Evolutionary conservation across 2,797 vertebrate genomes (phyloP), one percentile per base, ranked within the genome.

Genomic region (Anguilla obscura): DNA sequence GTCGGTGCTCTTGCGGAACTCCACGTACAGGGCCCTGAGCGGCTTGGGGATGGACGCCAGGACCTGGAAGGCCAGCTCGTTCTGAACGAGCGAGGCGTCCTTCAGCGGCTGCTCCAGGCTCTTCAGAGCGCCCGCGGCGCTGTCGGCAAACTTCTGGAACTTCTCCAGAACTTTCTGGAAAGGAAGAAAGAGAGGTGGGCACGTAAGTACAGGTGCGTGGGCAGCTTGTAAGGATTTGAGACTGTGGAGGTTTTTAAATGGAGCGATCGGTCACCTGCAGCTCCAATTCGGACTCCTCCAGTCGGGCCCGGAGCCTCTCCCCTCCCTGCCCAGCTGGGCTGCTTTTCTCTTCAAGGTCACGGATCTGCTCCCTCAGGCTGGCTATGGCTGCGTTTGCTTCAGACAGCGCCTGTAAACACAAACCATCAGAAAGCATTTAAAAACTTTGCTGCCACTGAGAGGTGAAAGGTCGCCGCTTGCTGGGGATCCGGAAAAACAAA

Each of bases 231-330:
- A 27, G 12, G 63, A 5, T 6, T 6, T 2, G n/a, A 5, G 48
- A 6, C 8, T 48, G 40, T 82, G 40, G 79, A 48, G 21, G 40
- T 24, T 48, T 40, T 40, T 45, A 24, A 6, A 10, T 24, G 79
- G 45, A n/a, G 45, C 6, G 18, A n/a, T 9, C 8, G 0, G 10
- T 56, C 36, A 96, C 95, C 94, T 95, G 91, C 27, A 96, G 88
- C 7, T 92, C 91, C 76, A 0, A 54, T 0, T 87, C 76, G 0
- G 93, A 94, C 0, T 90, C 85, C 1, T 93, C 86, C 30, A 96
- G 92, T 71, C 30, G 90, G 21, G 58, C 89, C 0, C 54, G 85
- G 21, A 33, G 45, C 12, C 79, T 50, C 86, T 63, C 60, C 14
- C n/a, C 86, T 0, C 0, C 30, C 50, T 88, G 7, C 50, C 50